Percentiles rank a stretch among this genome's conserved stretches.
Evolutionary conservation across 2,797 vertebrate genomes (phyloP).

Genomic region (Sebastes variabilis): DNA sequence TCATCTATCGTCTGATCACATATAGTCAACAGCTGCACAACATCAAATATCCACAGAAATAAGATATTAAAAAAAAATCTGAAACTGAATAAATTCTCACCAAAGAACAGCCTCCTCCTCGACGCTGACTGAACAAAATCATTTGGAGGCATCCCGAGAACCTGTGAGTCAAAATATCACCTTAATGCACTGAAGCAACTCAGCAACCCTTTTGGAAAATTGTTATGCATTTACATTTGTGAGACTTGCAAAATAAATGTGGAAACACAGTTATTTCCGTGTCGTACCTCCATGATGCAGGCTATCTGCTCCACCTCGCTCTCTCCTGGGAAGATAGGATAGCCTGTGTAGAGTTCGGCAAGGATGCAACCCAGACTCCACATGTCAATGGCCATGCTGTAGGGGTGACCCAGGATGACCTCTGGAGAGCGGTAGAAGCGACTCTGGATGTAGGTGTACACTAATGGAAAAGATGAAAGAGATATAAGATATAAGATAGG

Average conservation of each 20-base stretch:
- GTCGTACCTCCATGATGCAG: slow-evolving; percentile 94
- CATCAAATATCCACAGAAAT: neutral
- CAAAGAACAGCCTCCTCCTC: slow-evolving; percentile 89
- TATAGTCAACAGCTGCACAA: neutral
- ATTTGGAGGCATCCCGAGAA: slow-evolving; percentile 90
- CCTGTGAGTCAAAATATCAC: slow-evolving; percentile 74
- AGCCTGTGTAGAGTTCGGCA: slow-evolving; percentile 91
- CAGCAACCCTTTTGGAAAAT: neutral
- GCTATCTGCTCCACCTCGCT: slow-evolving; percentile 94
- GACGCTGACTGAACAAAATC: slow-evolving; percentile 91
- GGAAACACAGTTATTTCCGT: neutral
- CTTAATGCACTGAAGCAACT: neutral
- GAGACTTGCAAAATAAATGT: neutral
- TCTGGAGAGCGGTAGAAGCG: slow-evolving; percentile 95
- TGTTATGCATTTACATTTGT: neutral
- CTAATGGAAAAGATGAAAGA: slow-evolving; percentile 62
- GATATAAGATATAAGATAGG: neutral
- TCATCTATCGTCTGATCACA: neutral
- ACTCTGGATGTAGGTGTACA: slow-evolving; percentile 95
- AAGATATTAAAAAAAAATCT: neutral
- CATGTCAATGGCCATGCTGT: slow-evolving; percentile 95
- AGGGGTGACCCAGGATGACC: slow-evolving; percentile 93
- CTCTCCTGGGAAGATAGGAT: slow-evolving; percentile 92
- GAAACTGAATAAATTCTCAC: slow-evolving; percentile 77
- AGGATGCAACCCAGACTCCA: slow-evolving; percentile 97